These are phyloP conservation scores for Germaria angustata DNA, from an alignment of 2,888 invertebrate genomes.

Conservation along the genomic window DNA sequence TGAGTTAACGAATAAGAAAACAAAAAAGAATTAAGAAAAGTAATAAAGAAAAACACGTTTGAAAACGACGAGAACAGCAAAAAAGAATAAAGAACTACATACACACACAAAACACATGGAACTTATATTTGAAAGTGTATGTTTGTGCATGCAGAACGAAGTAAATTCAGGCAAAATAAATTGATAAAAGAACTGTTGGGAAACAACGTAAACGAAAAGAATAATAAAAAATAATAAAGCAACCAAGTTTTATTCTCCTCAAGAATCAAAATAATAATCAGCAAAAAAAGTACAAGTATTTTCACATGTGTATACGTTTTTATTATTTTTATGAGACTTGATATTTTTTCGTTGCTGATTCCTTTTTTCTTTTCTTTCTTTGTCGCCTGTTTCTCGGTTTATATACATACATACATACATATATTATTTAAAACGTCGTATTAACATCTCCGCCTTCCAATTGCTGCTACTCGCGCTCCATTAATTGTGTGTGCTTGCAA, in stretches of 20 bases:
- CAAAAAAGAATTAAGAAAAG: slow-evolving; percentile 33
- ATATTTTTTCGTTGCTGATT: slow-evolving; percentile 41
- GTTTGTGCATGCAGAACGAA: slow-evolving; percentile 37
- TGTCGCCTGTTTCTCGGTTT: slow-evolving; percentile 39
- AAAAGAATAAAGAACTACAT: slow-evolving; percentile 15
- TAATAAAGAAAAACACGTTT: slow-evolving; percentile 63
- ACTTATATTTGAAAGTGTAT: slow-evolving; percentile 1
- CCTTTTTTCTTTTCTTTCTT: slow-evolving; percentile 31
- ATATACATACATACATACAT: too few relatives aligned
- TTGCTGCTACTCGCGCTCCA: slow-evolving; percentile 29
- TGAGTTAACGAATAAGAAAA: slow-evolving; percentile 53
- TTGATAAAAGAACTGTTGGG: slow-evolving; percentile 34
- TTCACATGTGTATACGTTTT: slow-evolving; percentile 31
- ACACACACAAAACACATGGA: background rate
- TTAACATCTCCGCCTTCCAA: slow-evolving; percentile 26
- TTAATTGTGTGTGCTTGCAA: slow-evolving; percentile 35
- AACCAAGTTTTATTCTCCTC: slow-evolving; percentile 41
- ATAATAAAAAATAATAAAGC: slow-evolving; percentile 43
- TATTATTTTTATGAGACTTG: slow-evolving; percentile 33
- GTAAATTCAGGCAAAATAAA: slow-evolving; percentile 38
- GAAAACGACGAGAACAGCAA: slow-evolving; percentile 27
- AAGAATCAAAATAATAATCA: slow-evolving; percentile 54
- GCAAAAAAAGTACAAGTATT: slow-evolving; percentile 46
- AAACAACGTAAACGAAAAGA: slow-evolving; percentile 28
- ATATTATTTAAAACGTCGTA: slow-evolving; percentile 23